Base-by-base conservation (phyloP, 1,140 invertebrate genomes). In the Bombus soroeensis region DNA sequence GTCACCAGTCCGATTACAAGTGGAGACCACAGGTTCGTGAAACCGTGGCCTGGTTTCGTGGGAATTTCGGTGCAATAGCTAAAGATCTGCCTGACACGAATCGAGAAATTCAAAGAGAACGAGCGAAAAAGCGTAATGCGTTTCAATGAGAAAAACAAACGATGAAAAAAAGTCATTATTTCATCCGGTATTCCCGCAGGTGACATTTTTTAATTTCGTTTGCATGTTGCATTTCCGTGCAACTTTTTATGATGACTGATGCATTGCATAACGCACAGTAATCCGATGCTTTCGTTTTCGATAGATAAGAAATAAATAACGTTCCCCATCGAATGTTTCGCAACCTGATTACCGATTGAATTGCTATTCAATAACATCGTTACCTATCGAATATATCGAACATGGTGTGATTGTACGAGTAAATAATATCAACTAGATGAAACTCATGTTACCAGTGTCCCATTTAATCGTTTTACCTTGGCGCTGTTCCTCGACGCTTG, bases 401-500 rank as follows among this genome's bases (percentile, higher is more conserved):
- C 10, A 25, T 37, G 34, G 15, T 6, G 32, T 53, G 78, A 53
- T 22, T 5, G 64, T 12, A 43, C 32, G 41, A 12, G 32, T 39
- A 71, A 71, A 81, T 22, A 57, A 81, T 53, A 37, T 25, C 18
- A 25, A 47, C 1, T 34, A 57, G 22, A 70, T 10, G 43, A 34
- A n/a, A 53, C 8, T 39, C 6, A 3, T 70, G 15, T 64, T 25
- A 4, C 5, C 22, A 28, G 28, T 41, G n/a, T 32, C 3, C 39
- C 1, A 9, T 25, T 37, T 22, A 32, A 28, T 53, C 3, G 3
- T 10, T 41, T 87, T 89, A 89, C 88, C 88, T 89, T 89, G 74
- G 6, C 83, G 80, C 13, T 85, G 70, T 37, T 89, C 88, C 64
- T 89, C 88, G 25, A 72, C 41, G 8, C 86, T 89, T 3, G 88